A percentile compares a stretch with the other conserved stretches of the same genome.
These are phyloP conservation scores for Incurvaria masculella DNA, from an alignment of 2,888 invertebrate species.

Conservation along the genomic window DNA sequence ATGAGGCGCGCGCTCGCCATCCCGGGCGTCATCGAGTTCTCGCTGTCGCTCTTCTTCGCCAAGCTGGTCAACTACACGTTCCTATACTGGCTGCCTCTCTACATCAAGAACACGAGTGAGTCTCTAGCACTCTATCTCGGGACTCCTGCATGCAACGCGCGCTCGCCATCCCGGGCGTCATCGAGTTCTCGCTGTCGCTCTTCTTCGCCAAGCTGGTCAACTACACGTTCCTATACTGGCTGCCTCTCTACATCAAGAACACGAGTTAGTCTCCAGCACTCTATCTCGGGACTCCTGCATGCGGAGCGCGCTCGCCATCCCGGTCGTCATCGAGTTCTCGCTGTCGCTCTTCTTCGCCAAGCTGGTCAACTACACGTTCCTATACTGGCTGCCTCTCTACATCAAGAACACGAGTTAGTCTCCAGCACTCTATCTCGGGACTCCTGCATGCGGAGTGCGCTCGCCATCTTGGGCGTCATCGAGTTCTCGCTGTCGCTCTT, in stretches of 20 bases:
- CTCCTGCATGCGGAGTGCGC: constrained; percentile 73
- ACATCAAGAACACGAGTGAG: constrained; percentile 83
- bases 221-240: constrained; percentile 96
- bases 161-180: constrained; percentile 83
- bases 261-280: constrained; percentile 88
- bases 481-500: constrained; percentile 88
- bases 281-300: no score
- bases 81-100: constrained; percentile 92
- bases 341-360: constrained; percentile 92
- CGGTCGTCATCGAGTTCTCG: constrained; percentile 91
- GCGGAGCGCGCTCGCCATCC: constrained; percentile 74
- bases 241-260: constrained; percentile 84
- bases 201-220: constrained; percentile 97
- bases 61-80: constrained; percentile 97
- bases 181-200: constrained; percentile 83
- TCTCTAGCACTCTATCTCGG: no score
- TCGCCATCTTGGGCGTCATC: constrained; percentile 86
- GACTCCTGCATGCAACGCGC: constrained; percentile 77
- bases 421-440: no score
- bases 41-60: constrained; percentile 86
- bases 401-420: constrained; percentile 83
- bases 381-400: constrained; percentile 94
- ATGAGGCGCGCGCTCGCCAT: constrained; percentile 76
- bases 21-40: constrained; percentile 92
- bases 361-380: constrained; percentile 94